Base-by-base conservation (phyloP, 2,113 vertebrate genomes). In the Gavia stellata region DNA sequence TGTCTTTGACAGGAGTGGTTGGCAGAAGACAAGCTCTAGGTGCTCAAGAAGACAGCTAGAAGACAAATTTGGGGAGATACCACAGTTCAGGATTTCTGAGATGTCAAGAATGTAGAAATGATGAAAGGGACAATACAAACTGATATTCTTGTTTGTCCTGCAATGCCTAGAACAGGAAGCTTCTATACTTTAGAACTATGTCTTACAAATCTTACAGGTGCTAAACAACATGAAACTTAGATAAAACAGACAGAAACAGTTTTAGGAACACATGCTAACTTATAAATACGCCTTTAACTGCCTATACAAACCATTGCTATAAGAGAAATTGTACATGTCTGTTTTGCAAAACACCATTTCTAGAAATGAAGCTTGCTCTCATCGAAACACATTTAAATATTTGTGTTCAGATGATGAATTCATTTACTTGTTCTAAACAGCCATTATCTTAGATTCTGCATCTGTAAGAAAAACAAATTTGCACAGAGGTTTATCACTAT, bases 381-480 rank as follows among this genome's bases (percentile, higher is more conserved):
- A 82, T 47, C 77, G 80, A 62, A 85, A 63, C 40, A 55, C 19
- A 71, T 78, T 72, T 61, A 92, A 87, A 92, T 52, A 63, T 87
- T 97, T 96, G 77, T 59, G 77, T 84, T 83, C 86, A 71, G 20
- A 88, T 83, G 61, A 78, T 16, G 6, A 92, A 93, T 89, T 88
- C 9, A 45, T 31, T 81, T 94, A 44, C 44, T 74, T 79, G 40
- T 71, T 91, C 73, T 81, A 84, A 92, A 85, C 78, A 86, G 53
- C 83, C 36, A 62, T 94, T 71, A 90, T 91, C 95, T 67, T 94
- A 88, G 71, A 93, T 62, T 70, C 25, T 87, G 62, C 81, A 73
- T 70, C 63, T 50, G 38, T 78, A 94, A 94, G 68, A 81, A 94
- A 96, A 97, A 70, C 74, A 96, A 87, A 92, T 36, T 53, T 56